Evolutionary conservation across 2,888 invertebrate genomes (phyloP).

Genomic region (Tanypteryx hageni): DNA sequence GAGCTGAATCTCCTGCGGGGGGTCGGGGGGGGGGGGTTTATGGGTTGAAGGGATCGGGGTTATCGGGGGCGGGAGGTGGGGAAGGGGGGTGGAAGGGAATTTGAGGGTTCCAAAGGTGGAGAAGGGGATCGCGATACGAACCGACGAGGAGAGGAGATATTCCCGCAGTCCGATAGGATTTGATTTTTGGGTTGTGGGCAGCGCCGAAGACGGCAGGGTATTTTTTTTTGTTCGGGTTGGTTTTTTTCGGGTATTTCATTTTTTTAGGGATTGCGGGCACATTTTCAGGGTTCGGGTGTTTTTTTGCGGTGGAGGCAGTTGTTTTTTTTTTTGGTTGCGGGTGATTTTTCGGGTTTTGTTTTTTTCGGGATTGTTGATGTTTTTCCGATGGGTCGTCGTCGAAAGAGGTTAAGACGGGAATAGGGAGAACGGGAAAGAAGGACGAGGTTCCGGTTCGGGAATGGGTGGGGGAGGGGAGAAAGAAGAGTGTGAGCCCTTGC

Average conservation of each 20-base stretch:
- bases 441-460: neutral
- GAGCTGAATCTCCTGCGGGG: slow-evolving; percentile 89
- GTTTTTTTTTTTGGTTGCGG: slow-evolving; percentile 22
- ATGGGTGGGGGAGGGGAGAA: slow-evolving; percentile 59
- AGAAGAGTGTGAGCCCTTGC: slow-evolving; percentile 64
- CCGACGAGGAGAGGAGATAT: slow-evolving; percentile 47
- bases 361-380: slow-evolving; percentile 30
- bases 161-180: slow-evolving; percentile 37
- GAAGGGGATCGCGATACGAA: slow-evolving; percentile 67
- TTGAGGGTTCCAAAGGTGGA: slow-evolving; percentile 46
- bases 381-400: slow-evolving; percentile 6
- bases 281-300: neutral
- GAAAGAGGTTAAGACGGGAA: neutral
- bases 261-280: neutral
- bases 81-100: slow-evolving; percentile 64
- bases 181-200: neutral
- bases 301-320: neutral
- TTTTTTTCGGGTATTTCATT: neutral
- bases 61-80: slow-evolving; percentile 70
- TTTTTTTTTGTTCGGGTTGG: neutral
- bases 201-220: neutral
- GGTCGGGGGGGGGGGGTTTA: slow-evolving; percentile 65
- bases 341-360: slow-evolving; percentile 12
- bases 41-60: slow-evolving; percentile 66
- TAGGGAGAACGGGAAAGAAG: neutral